Percentiles rank a stretch among this genome's conserved stretches.
Conservation (phyloP, 2,888 invertebrate genomes). For the Ophion slaviceki region DNA sequence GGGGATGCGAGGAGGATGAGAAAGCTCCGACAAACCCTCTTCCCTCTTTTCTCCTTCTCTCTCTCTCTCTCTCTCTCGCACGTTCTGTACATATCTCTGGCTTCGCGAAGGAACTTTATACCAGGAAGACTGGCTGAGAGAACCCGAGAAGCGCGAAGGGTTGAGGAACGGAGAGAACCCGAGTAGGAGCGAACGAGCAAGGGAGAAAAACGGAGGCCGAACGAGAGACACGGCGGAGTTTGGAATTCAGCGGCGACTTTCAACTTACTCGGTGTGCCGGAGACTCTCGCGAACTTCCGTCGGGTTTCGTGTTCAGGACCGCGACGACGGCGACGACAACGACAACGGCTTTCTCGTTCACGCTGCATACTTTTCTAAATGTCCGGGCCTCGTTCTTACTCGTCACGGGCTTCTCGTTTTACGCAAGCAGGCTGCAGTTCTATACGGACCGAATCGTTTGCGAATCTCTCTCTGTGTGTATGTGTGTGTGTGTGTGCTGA, state of each 20-base stretch:
- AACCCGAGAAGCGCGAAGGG: conserved; percentile 51
- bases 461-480: background rate
- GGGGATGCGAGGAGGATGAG: conserved; percentile 47
- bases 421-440: conserved; percentile 38
- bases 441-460: conserved; percentile 6
- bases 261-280: conserved; percentile 60
- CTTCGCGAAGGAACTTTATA: conserved; percentile 63
- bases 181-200: conserved; percentile 31
- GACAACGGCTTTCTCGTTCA: conserved; percentile 58
- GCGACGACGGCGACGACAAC: conserved; percentile 57
- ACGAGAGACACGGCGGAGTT: conserved; percentile 61
- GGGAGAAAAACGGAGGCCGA: conserved; percentile 37
- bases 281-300: conserved; percentile 62
- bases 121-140: conserved; percentile 67
- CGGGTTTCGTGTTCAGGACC: conserved; percentile 63
- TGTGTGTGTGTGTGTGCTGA: background rate
- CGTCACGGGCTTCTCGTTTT: conserved; percentile 48
- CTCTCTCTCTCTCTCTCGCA: background rate
- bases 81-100: conserved; percentile 56
- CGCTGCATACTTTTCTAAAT: conserved; percentile 60
- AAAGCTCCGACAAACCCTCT: conserved; percentile 24
- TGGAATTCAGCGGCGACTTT: conserved; percentile 64
- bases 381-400: conserved; percentile 44
- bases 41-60: background rate
- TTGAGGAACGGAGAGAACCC: conserved; percentile 50